Conservation (phyloP, 1,140 invertebrate species). For the Babylonia areolata region DNA sequence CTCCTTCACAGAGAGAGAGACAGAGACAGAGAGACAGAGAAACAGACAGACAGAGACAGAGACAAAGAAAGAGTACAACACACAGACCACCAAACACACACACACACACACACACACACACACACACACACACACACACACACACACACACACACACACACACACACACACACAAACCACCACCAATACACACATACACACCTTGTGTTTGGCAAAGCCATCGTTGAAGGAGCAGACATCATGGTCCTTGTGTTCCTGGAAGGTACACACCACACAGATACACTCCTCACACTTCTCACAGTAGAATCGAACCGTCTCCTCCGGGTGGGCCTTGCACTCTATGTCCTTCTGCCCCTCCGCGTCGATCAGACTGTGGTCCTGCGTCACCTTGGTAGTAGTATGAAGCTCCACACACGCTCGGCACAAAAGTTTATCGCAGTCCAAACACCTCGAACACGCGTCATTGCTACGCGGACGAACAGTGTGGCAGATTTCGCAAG, state of each 20-base stretch:
- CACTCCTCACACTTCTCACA: conserved; percentile 75
- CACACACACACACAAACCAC: neutral
- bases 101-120: too few relatives aligned
- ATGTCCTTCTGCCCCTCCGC: conserved; percentile 75
- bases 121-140: too few relatives aligned
- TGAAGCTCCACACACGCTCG: conserved; percentile 73
- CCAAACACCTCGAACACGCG: conserved; percentile 74
- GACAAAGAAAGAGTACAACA: too few relatives aligned
- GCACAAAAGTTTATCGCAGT: conserved; percentile 75
- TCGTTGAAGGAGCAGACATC: conserved; percentile 74
- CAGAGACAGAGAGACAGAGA: too few relatives aligned
- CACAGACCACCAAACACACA: too few relatives aligned
- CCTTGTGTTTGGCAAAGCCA: conserved; percentile 69
- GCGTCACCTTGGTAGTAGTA: conserved; percentile 72
- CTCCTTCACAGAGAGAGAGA: too few relatives aligned
- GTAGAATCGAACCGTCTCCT: conserved; percentile 74
- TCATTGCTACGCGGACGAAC: conserved; percentile 58
- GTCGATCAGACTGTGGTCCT: conserved; percentile 74
- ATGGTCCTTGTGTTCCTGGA: conserved; percentile 75
- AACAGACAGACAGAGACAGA: too few relatives aligned
- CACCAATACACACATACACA: neutral
- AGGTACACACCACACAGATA: conserved; percentile 75
- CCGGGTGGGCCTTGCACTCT: conserved; percentile 73
- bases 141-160: too few relatives aligned
- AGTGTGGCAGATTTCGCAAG: conserved; percentile 74